phyloP scores from a whole-genome alignment of 1,140 invertebrate species.

The Olivierus martensii region DNA sequence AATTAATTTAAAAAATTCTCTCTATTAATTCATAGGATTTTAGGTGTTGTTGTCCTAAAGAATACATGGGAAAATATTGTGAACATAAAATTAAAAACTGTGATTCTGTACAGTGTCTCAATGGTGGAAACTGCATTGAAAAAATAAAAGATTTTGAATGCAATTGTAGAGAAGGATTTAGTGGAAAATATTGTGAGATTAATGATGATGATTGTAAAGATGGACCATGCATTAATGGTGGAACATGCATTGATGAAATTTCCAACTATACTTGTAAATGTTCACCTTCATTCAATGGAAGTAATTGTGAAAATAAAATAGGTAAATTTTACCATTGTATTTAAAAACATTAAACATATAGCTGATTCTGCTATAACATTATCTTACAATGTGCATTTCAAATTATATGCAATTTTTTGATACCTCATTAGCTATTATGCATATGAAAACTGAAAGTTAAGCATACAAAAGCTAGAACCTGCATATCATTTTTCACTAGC shows the following conservation, averaged over 20 bases:
- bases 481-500: too few relatives aligned
- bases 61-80: conserved; percentile 77
- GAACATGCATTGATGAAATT: conserved; percentile 45
- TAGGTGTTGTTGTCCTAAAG: conserved; percentile 80
- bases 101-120: conserved; percentile 58
- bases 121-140: conserved; percentile 65
- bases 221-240: conserved; percentile 55
- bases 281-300: conserved; percentile 32
- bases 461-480: too few relatives aligned
- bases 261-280: conserved; percentile 17
- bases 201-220: conserved; percentile 87
- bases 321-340: conserved; percentile 28
- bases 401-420: too few relatives aligned
- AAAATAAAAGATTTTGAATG: conserved; percentile 48
- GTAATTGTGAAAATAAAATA: conserved; percentile 12
- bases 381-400: too few relatives aligned
- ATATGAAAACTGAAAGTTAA: too few relatives aligned
- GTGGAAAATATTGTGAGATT: conserved; percentile 62
- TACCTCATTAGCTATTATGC: too few relatives aligned
- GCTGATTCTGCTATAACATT: too few relatives aligned
- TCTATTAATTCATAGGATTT: conserved; percentile 77
- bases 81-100: conserved; percentile 81
- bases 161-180: conserved; percentile 47
- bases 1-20: conserved; percentile 73
- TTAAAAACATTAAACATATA: too few relatives aligned